phyloP scores from a whole-genome alignment of 1,140 invertebrate genomes.

The Drosophila bocqueti region DNA sequence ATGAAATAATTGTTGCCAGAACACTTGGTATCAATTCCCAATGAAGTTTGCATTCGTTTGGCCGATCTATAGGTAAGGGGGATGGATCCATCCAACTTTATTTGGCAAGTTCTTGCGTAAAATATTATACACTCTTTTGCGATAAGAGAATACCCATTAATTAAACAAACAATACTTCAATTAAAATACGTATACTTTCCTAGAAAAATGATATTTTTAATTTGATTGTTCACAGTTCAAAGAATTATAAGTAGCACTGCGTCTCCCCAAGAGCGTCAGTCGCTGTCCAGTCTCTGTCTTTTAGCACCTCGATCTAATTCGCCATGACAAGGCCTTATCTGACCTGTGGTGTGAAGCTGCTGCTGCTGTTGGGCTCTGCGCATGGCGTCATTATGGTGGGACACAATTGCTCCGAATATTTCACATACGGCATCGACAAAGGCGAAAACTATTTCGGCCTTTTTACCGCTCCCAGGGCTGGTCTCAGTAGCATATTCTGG shows the following conservation, averaged over 20 bases:
- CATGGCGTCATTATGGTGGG: neutral
- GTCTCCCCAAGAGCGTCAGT: neutral
- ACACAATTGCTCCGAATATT: slow-evolving; percentile 1
- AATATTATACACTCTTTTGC: too few species aligned
- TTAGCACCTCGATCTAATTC: neutral
- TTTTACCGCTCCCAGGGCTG: neutral
- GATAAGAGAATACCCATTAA: too few species aligned
- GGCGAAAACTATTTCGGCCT: neutral
- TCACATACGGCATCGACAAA: neutral
- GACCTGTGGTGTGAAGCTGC: neutral
- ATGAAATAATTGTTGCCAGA: neutral
- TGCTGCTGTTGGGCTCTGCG: neutral
- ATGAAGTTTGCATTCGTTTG: too few species aligned
- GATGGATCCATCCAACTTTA: too few species aligned
- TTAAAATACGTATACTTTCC: neutral
- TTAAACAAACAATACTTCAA: too few species aligned
- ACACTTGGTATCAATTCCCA: neutral
- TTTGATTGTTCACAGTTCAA: too few species aligned
- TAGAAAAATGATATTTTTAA: too few species aligned
- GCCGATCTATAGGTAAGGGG: too few species aligned
- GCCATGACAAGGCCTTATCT: neutral
- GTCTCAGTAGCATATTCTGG: neutral
- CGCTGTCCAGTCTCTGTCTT: neutral
- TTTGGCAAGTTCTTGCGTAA: too few species aligned
- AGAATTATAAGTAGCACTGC: neutral